Conservation (phyloP, 2,113 vertebrate species). For the Macrotus californicus region DNA sequence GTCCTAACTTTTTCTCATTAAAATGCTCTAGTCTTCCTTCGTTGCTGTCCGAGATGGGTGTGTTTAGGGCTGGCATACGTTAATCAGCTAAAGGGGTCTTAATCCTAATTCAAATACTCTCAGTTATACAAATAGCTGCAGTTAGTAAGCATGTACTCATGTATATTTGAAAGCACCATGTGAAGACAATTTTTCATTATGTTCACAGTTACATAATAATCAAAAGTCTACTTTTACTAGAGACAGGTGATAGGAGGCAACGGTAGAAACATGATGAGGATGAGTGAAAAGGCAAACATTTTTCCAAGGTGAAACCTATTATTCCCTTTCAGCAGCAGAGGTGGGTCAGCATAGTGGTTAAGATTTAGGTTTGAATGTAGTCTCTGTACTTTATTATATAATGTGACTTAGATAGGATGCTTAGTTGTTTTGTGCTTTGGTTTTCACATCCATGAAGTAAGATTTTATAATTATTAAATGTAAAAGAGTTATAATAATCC, state of each 20-base stretch:
- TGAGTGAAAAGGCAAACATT: background rate
- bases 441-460: background rate
- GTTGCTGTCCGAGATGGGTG: background rate
- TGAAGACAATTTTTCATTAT: background rate
- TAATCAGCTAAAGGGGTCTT: background rate
- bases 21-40: background rate
- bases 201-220: background rate
- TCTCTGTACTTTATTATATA: background rate
- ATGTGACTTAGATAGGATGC: background rate
- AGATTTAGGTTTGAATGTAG: background rate
- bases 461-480: background rate
- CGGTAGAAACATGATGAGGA: background rate
- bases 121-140: background rate
- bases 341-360: background rate
- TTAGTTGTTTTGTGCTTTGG: background rate
- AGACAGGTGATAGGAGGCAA: background rate
- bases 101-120: background rate
- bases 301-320: background rate
- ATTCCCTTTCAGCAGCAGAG: background rate
- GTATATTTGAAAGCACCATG: background rate
- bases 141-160: background rate
- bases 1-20: background rate
- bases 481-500: background rate
- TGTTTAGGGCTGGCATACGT: background rate
- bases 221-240: background rate